phyloP scores from a whole-genome alignment of 2,888 invertebrate genomes.

The Caenorhabditis wallacei region DNA sequence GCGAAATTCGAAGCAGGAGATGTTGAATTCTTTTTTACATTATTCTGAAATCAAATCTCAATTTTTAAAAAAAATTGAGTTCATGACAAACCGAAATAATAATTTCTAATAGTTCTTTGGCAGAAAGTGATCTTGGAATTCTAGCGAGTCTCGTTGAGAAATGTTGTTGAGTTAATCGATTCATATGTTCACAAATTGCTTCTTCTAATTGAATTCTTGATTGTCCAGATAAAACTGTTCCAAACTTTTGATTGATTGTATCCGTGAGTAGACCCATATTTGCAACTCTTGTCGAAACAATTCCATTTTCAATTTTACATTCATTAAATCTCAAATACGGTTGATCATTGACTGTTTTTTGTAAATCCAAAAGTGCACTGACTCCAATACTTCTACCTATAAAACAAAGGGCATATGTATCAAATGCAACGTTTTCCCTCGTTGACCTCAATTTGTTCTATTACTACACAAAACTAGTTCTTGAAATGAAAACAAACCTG shows the following conservation, averaged over 20 bases:
- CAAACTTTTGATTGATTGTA: constrained; percentile 79
- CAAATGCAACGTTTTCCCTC: constrained; percentile 29
- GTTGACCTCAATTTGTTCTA: constrained; percentile 10
- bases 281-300: constrained; percentile 76
- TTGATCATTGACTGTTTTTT: constrained; percentile 76
- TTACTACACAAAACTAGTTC: constrained; percentile 18
- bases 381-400: constrained; percentile 74
- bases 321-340: constrained; percentile 75
- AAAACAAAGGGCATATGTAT: constrained; percentile 17
- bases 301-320: constrained; percentile 72
- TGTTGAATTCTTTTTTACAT: constrained; percentile 41
- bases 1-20: constrained; percentile 44
- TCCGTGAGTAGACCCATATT: constrained; percentile 82
- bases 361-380: constrained; percentile 73
- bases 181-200: constrained; percentile 75
- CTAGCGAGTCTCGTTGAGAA: constrained; percentile 72
- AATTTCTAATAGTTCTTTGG: constrained; percentile 72
- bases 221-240: constrained; percentile 69
- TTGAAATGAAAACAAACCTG: constrained; percentile 62
- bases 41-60: constrained; percentile 27
- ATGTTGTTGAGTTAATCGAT: constrained; percentile 73
- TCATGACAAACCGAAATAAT: constrained; percentile 65
- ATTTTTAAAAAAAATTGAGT: constrained; percentile 2
- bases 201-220: constrained; percentile 72
- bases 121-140: constrained; percentile 71